Evolutionary conservation across 2,888 invertebrate genomes (phyloP).

Genomic region (Oscheius myriophilus): DNA sequence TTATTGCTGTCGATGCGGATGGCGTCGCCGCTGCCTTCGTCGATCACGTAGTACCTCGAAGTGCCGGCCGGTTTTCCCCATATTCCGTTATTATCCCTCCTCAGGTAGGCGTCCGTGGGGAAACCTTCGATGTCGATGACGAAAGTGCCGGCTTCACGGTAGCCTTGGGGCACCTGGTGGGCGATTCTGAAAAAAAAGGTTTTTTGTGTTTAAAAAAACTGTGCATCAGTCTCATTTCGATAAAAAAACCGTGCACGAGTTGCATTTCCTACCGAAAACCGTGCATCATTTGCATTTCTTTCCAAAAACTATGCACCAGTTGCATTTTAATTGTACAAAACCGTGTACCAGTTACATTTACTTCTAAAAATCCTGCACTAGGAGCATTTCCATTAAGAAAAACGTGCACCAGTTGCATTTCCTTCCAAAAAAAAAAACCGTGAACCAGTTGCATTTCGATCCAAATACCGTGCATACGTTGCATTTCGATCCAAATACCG

Average conservation of each 20-base stretch:
- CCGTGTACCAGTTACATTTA: not conserved
- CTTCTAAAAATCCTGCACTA: not conserved
- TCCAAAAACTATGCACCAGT: not conserved
- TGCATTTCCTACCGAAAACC: not conserved
- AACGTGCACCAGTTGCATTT: not conserved
- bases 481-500: not conserved
- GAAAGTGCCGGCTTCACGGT: conserved; percentile 51
- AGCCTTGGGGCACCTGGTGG: conserved; percentile 48
- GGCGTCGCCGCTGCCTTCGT: conserved; percentile 43
- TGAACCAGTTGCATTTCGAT: not conserved
- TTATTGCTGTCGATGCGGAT: conserved; percentile 41
- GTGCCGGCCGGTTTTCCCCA: conserved; percentile 58
- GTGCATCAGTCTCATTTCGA: no score
- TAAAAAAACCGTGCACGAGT: not conserved
- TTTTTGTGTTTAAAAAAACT: not conserved
- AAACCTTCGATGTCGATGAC: conserved; percentile 46
- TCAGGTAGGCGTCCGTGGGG: conserved; percentile 28
- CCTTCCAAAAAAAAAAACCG: not conserved
- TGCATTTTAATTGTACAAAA: not conserved
- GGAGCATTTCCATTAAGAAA: not conserved
- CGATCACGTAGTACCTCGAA: conserved; percentile 48
- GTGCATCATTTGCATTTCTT: no score
- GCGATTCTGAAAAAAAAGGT: conserved; percentile 40
- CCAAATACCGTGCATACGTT: not conserved
- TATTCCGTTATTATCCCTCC: conserved; percentile 54